Evolutionary conservation across 2,113 vertebrate species (phyloP).

Genomic region (Nannobrachium achirus): DNA sequence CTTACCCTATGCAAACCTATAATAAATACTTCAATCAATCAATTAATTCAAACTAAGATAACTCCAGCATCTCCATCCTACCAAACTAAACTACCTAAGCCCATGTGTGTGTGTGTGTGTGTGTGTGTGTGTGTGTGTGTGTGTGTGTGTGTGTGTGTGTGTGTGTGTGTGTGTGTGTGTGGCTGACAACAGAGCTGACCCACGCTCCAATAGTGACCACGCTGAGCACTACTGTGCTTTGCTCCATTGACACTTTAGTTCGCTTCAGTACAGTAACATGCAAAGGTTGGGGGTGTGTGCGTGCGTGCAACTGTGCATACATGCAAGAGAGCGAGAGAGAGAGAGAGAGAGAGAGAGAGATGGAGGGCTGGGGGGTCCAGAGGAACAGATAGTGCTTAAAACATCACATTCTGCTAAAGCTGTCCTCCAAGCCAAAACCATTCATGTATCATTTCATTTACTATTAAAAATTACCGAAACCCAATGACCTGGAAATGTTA

Average conservation of each 20-base stretch:
- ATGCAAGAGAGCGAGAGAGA: conserved; percentile 18
- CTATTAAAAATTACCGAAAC: conserved; percentile 26
- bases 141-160: conserved; percentile 48
- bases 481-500: conserved; percentile 55
- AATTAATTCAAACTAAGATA: too few species aligned
- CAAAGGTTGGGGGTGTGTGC: too few species aligned
- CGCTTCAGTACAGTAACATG: too few species aligned
- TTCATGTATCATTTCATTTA: not conserved
- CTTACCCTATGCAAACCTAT: too few species aligned
- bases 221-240: too few species aligned
- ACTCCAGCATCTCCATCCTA: too few species aligned
- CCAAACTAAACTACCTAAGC: conserved; percentile 33
- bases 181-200: too few species aligned
- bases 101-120: conserved; percentile 23
- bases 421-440: conserved; percentile 2
- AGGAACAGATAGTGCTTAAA: not conserved
- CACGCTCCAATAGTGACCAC: too few species aligned
- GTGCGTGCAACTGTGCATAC: conserved; percentile 19
- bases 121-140: conserved; percentile 29
- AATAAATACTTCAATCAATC: too few species aligned
- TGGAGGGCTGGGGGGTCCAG: too few species aligned
- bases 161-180: not conserved
- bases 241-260: too few species aligned
- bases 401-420: not conserved
- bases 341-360: conserved; percentile 8